Conservation (phyloP, 2,113 vertebrate genomes). For the Phoenicopterus ruber region DNA sequence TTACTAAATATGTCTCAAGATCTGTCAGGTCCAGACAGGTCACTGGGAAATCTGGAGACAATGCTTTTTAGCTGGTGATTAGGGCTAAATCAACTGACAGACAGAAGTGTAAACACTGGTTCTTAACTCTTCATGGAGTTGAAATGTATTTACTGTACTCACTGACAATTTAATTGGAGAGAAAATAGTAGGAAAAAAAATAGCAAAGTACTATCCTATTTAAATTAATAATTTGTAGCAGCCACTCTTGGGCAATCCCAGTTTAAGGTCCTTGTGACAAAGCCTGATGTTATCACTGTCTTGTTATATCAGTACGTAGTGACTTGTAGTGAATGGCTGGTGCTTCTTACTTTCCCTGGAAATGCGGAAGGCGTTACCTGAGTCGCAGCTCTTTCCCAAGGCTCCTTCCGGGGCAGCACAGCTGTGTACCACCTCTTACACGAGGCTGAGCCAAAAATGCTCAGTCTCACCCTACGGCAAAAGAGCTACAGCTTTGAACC, state of each 20-base stretch:
- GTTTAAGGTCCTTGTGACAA: background rate
- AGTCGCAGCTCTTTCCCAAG: background rate
- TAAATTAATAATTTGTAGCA: background rate
- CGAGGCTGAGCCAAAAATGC: background rate
- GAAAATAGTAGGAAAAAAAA: background rate
- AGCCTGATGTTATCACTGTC: background rate
- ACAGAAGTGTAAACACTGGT: background rate
- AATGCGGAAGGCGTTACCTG: background rate
- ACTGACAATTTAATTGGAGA: background rate
- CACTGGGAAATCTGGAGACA: background rate
- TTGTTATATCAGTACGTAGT: fast-evolving
- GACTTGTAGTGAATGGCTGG: background rate
- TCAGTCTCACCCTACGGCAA: background rate
- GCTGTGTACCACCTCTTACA: background rate
- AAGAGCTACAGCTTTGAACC: background rate
- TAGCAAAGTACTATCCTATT: background rate
- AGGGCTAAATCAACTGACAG: background rate
- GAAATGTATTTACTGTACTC: background rate
- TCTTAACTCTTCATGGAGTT: background rate
- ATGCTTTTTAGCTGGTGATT: background rate
- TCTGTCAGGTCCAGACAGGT: constrained; percentile 21
- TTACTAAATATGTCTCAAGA: background rate
- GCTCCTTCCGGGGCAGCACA: background rate
- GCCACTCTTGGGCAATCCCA: background rate
- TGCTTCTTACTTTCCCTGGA: background rate